phyloP scores from a whole-genome alignment of 2,888 invertebrate species.

The Diarsia brunnea region DNA sequence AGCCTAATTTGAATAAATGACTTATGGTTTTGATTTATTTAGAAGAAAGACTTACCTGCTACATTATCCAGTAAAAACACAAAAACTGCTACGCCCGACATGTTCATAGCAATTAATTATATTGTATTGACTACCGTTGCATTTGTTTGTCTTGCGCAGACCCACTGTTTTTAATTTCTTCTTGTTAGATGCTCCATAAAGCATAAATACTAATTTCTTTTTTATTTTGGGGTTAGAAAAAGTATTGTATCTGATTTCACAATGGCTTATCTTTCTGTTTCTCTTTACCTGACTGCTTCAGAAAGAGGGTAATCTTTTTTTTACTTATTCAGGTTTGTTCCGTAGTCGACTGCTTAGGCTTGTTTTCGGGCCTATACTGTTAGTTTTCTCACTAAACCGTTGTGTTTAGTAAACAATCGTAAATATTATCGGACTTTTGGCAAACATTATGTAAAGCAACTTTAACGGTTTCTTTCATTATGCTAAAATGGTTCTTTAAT shows the following conservation, averaged over 20 bases:
- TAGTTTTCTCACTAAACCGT: not conserved
- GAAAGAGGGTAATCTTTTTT: not conserved
- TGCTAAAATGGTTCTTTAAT: not conserved
- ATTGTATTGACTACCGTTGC: constrained; percentile 7
- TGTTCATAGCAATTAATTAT: constrained; percentile 50
- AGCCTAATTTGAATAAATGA: no score
- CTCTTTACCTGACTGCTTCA: not conserved
- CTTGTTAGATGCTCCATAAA: not conserved
- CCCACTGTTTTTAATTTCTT: constrained; percentile 2
- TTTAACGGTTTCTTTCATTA: constrained; percentile 2
- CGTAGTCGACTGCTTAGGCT: constrained; percentile 1
- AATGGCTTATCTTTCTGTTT: not conserved
- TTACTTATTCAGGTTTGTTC: not conserved
- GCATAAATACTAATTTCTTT: not conserved
- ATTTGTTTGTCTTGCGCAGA: constrained; percentile 2
- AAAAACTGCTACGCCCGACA: constrained; percentile 71
- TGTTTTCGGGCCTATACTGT: constrained; percentile 16
- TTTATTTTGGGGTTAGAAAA: not conserved
- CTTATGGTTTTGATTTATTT: not conserved
- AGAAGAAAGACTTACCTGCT: constrained; percentile 64
- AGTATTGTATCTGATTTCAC: not conserved
- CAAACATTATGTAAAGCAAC: constrained; percentile 38
- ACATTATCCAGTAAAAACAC: constrained; percentile 73
- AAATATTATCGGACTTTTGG: constrained; percentile 27
- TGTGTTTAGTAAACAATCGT: constrained; percentile 44